phyloP scores from a whole-genome alignment of 2,888 invertebrate species.

The Quadroppia sp. region DNA sequence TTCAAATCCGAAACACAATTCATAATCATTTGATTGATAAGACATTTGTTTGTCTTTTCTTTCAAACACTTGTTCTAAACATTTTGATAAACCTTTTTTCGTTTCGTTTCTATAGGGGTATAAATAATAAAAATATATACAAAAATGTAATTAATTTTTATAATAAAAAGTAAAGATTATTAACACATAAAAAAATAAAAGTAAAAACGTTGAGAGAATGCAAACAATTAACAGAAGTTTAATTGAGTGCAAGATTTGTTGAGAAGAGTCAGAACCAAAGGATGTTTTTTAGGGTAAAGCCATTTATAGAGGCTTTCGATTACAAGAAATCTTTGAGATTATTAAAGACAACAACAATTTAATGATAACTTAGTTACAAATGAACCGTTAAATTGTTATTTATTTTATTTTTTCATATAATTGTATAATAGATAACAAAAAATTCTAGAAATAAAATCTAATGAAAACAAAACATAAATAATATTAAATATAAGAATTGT shows the following conservation, averaged over 20 bases:
- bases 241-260: not conserved
- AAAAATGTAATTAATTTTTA: no score
- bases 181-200: not conserved
- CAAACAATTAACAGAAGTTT: not conserved
- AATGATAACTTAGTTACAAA: not conserved
- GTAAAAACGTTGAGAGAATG: no score
- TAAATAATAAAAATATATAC: no score
- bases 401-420: slow-evolving; percentile 4
- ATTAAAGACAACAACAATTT: not conserved
- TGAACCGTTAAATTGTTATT: slow-evolving; percentile 4
- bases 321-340: not conserved
- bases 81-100: no score
- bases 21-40: slow-evolving; percentile 8
- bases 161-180: not conserved
- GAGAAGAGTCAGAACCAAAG: not conserved
- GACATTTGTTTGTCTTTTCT: not conserved
- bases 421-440: not conserved
- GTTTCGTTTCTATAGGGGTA: no score
- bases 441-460: no score
- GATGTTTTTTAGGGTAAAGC: not conserved
- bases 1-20: not conserved
- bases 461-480: not conserved
- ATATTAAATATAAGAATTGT: not conserved
- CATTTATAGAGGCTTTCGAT: not conserved
- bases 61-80: not conserved